These are phyloP conservation scores for Hypomecis atomaria DNA, from an alignment of 2,888 invertebrate species.

Conservation along the genomic window DNA sequence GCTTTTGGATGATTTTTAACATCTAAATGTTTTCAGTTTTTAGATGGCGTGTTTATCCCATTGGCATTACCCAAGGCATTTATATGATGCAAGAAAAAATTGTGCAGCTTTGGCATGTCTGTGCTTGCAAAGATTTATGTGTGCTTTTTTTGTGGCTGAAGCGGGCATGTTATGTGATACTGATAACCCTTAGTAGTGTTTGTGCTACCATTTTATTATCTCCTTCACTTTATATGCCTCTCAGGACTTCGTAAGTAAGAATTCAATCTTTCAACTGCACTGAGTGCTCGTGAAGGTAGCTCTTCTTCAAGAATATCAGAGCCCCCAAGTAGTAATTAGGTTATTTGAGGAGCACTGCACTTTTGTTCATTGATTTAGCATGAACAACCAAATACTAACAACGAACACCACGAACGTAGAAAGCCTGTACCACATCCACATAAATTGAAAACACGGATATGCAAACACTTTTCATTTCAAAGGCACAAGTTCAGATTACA, in stretches of 20 bases:
- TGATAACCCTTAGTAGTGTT: constrained; percentile 48
- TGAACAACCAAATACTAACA: constrained; percentile 20
- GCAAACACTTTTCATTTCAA: constrained; percentile 19
- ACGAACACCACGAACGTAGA: constrained; percentile 17
- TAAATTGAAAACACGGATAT: constrained; percentile 13
- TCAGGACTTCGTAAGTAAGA: constrained; percentile 61
- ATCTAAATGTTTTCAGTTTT: constrained; percentile 51
- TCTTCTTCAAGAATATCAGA: constrained; percentile 14
- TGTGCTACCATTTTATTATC: constrained; percentile 43
- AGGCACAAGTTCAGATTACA: constrained; percentile 9
- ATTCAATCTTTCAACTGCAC: constrained; percentile 40
- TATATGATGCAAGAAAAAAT: constrained; percentile 44
- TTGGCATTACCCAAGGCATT: constrained; percentile 47
- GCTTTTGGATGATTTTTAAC: constrained; percentile 46
- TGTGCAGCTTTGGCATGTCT: constrained; percentile 55
- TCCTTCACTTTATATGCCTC: constrained; percentile 58
- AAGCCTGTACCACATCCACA: constrained; percentile 22
- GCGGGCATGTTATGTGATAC: constrained; percentile 33
- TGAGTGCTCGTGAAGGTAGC: constrained; percentile 16
- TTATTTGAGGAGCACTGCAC: constrained; percentile 25
- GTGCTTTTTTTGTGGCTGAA: constrained; percentile 53
- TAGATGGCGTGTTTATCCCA: constrained; percentile 55
- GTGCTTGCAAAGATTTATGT: constrained; percentile 46
- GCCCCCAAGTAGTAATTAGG: constrained; percentile 16
- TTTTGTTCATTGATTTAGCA: constrained; percentile 15